These are phyloP conservation scores for Yponomeuta evonymella DNA, from an alignment of 2,888 invertebrate genomes.

Conservation along the genomic window DNA sequence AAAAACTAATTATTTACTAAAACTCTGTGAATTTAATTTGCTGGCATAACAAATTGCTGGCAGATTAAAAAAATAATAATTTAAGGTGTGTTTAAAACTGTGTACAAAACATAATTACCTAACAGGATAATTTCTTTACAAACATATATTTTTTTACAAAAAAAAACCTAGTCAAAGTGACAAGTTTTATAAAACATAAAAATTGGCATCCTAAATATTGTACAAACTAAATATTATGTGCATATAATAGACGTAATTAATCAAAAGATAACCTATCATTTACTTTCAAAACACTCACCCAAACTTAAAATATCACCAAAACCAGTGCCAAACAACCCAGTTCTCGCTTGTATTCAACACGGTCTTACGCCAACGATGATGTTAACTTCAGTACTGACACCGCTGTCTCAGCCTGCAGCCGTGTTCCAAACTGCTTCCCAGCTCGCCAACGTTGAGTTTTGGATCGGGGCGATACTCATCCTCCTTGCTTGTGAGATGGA, in stretches of 20 bases:
- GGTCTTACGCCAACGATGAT: slow-evolving; percentile 27
- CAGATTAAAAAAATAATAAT: too few relatives aligned
- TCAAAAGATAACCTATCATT: neutral
- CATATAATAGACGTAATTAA: neutral
- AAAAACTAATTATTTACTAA: neutral
- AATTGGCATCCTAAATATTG: neutral
- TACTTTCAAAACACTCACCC: too few relatives aligned
- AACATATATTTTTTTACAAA: neutral
- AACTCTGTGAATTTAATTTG: too few relatives aligned
- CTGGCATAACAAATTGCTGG: too few relatives aligned
- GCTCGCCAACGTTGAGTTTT: slow-evolving; percentile 61
- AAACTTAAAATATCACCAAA: neutral
- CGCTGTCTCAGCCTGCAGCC: slow-evolving; percentile 45
- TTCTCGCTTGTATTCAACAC: neutral
- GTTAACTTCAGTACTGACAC: slow-evolving; percentile 55
- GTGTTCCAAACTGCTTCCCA: slow-evolving; percentile 45
- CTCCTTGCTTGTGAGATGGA: slow-evolving; percentile 69
- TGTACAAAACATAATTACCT: neutral
- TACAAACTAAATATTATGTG: too few relatives aligned
- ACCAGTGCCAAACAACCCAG: slow-evolving; percentile 23
- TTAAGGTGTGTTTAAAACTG: neutral
- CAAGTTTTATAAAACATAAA: neutral
- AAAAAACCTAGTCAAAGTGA: neutral
- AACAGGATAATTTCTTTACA: neutral
- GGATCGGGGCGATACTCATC: slow-evolving; percentile 59